Conservation (phyloP, 2,113 vertebrate species). For the Nesogale talazaci region DNA sequence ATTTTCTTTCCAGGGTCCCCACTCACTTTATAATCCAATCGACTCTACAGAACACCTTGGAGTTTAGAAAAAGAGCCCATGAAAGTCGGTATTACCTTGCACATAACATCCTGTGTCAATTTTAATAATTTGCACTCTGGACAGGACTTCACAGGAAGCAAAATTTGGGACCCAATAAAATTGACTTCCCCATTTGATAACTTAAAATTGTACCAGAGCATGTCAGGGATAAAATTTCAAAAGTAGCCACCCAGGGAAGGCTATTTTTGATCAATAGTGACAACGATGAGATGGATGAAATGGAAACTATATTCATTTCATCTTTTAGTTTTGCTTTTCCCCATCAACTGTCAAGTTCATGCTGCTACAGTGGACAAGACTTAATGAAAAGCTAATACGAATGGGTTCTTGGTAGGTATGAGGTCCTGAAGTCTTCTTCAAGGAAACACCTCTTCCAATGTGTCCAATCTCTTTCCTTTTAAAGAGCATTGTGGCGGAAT, state of each 20-base stretch:
- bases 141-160: constrained; percentile 65
- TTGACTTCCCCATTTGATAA: constrained; percentile 73
- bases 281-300: constrained; percentile 62
- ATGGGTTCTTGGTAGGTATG: background rate
- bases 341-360: background rate
- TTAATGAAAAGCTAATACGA: background rate
- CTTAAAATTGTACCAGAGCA: constrained; percentile 82
- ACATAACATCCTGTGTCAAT: constrained; percentile 74
- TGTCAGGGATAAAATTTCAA: constrained; percentile 76
- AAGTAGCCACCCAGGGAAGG: constrained; percentile 69
- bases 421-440: background rate
- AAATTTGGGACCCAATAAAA: constrained; percentile 73
- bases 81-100: constrained; percentile 83
- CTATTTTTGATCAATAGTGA: constrained; percentile 81
- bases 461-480: background rate
- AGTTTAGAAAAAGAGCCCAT: constrained; percentile 83
- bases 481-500: background rate
- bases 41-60: constrained; percentile 76
- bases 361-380: background rate
- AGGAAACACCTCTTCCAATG: background rate
- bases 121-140: constrained; percentile 79
- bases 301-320: constrained; percentile 14
- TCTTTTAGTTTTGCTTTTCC: background rate
- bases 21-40: constrained; percentile 85
- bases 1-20: constrained; percentile 85